A percentile compares a stretch with the other conserved stretches of the same genome.
phyloP scores from a whole-genome alignment of 2,797 vertebrate genomes.

The Phoxinus dragarum region DNA sequence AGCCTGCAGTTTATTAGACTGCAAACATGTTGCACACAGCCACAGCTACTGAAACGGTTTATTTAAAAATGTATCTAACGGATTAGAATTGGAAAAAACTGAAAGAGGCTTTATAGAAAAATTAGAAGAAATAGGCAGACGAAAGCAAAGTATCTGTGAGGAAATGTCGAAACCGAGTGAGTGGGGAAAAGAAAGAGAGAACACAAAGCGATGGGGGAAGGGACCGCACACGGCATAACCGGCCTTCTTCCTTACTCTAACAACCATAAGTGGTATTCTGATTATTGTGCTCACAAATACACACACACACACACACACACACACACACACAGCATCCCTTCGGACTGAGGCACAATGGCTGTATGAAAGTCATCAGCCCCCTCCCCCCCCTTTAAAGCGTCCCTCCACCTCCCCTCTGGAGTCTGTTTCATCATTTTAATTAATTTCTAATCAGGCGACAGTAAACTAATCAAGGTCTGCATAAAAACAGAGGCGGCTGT shows the following conservation, averaged over 20 bases:
- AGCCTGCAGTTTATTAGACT: neutral
- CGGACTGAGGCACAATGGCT: constrained; percentile 60
- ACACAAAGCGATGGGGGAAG: constrained; percentile 57
- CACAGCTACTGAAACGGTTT: neutral
- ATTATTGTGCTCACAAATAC: constrained; percentile 76
- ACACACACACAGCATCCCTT: constrained; percentile 56
- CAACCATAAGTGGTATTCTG: constrained; percentile 68
- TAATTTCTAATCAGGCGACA: constrained; percentile 89
- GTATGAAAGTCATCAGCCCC: constrained; percentile 60
- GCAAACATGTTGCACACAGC: neutral
- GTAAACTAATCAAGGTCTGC: constrained; percentile 93
- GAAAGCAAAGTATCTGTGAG: constrained; percentile 19
- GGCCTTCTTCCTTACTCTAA: constrained; percentile 33
- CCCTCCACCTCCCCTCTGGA: constrained; percentile 76
- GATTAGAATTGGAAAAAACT: neutral
- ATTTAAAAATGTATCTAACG: neutral
- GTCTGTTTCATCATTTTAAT: constrained; percentile 96
- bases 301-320: constrained; percentile 51
- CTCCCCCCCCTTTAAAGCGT: constrained; percentile 68
- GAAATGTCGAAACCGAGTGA: constrained; percentile 44
- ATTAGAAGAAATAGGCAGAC: constrained; percentile 38
- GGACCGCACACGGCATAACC: constrained; percentile 48
- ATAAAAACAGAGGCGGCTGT: constrained; percentile 81
- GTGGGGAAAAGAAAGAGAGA: constrained; percentile 62
- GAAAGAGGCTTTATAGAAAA: constrained; percentile 49